Base-by-base conservation (phyloP, 2,797 vertebrate genomes). In the Cheirogaleus major region DNA sequence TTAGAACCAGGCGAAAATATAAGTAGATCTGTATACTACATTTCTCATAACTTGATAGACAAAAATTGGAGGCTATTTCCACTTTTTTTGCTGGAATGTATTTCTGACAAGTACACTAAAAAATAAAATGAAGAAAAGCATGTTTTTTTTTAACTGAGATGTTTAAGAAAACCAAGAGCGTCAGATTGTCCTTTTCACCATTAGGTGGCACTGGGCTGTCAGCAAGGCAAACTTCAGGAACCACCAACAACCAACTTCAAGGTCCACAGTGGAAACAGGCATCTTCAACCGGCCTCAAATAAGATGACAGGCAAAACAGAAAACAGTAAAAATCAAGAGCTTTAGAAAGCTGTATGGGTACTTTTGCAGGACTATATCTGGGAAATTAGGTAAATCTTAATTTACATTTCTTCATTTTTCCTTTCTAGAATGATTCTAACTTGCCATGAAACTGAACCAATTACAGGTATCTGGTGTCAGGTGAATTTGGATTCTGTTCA, bases 191-290 rank as follows among this genome's bases (percentile, higher is more conserved):
- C 20, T 22, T 59, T 43, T 48, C 27, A 91, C 88, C 96, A 84
- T 41, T 96, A 97, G 95, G 72, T 96, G 97, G 96, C 94, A 78
- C 63, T 84, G 48, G 41, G 70, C 92, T 91, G 79, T 48, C 61
- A 93, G 59, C 3, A 95, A 92, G 73, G 41, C 67, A 57, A 55
- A 80, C 18, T 50, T 20, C 25, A 78, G 43, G 65, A 82, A 14
- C n/a, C 72, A 73, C 41, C 5, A 43, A 25, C 0, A 43, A n/a
- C 0, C 4, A 32, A 67, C 38, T 41, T 38, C 45, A 41, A 78
- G 18, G 50, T 55, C n/a, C 27, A 57, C 20, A 48, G 41, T 43
- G 23, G 14, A 85, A 91, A 63, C 3, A 32, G n/a, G n/a, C 9
- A 35, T 95, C 85, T 91, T 52, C 32, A 80, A 84, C 0, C 48